Conservation (phyloP, 2,888 invertebrate species). For the Plutella xylostella region DNA sequence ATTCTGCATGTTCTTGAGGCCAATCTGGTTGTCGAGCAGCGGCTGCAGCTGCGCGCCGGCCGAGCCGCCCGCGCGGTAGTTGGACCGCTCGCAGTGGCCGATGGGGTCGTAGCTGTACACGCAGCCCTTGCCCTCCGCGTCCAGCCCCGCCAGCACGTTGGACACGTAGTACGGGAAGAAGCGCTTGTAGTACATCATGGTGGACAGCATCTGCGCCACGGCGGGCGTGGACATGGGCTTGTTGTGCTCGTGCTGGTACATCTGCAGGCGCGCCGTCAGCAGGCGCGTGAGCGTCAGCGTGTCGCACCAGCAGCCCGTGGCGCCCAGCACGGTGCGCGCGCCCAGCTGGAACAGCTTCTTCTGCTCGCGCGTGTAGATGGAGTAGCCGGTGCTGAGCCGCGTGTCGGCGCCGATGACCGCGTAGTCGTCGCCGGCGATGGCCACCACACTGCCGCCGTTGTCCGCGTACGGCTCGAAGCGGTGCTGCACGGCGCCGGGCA, state of each 20-base stretch:
- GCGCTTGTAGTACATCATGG: slow-evolving; percentile 94
- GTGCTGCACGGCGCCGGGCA: slow-evolving; percentile 63
- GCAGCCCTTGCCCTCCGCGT: slow-evolving; percentile 92
- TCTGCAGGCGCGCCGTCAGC: slow-evolving; percentile 88
- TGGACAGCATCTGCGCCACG: slow-evolving; percentile 95
- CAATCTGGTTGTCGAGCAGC: slow-evolving; percentile 95
- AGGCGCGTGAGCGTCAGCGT: slow-evolving; percentile 89
- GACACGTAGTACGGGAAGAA: slow-evolving; percentile 99
- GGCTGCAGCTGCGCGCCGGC: slow-evolving; percentile 93
- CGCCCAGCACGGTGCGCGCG: slow-evolving; percentile 88
- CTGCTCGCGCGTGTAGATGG: slow-evolving; percentile 89
- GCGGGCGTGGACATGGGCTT: slow-evolving; percentile 93
- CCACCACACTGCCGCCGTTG: slow-evolving; percentile 88
- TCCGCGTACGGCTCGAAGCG: slow-evolving; percentile 66
- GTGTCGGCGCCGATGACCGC: slow-evolving; percentile 96
- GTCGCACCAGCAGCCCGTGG: slow-evolving; percentile 98
- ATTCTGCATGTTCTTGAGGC: slow-evolving; percentile 87
- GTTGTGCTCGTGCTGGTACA: slow-evolving; percentile 95
- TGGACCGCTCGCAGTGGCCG: slow-evolving; percentile 90
- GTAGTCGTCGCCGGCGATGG: slow-evolving; percentile 95
- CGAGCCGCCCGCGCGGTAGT: slow-evolving; percentile 91
- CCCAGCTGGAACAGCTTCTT: slow-evolving; percentile 89
- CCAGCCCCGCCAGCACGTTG: slow-evolving; percentile 93
- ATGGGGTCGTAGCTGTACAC: slow-evolving; percentile 98
- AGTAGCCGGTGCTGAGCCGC: slow-evolving; percentile 90